A percentile compares a stretch with the other conserved stretches of the same genome.
These are phyloP conservation scores for Ctenicera cuprea DNA, from an alignment of 2,888 invertebrate species.

Conservation along the genomic window DNA sequence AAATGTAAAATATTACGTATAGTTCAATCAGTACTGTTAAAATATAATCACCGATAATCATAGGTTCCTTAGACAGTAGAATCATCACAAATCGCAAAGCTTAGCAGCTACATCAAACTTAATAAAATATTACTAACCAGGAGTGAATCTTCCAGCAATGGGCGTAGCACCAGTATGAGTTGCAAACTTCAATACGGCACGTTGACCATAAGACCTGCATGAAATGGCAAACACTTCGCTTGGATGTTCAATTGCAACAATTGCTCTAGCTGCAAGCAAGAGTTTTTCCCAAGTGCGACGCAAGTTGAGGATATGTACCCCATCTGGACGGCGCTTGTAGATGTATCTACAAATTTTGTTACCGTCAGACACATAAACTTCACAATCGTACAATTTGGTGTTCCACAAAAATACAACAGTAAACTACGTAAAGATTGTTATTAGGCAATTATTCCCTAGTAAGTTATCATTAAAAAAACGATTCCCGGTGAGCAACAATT, in stretches of 20 bases:
- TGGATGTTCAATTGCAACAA: conserved; percentile 98
- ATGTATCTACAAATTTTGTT: conserved; percentile 82
- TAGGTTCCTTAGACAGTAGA: conserved; percentile 75
- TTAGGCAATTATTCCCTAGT: no score
- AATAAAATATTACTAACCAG: conserved; percentile 77
- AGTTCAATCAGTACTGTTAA: conserved; percentile 46
- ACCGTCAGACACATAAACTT: no score
- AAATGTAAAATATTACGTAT: background rate
- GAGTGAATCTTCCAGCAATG: conserved; percentile 99
- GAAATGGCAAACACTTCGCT: conserved; percentile 99
- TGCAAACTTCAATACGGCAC: conserved; percentile 99
- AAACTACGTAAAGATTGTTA: no score
- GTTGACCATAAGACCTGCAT: conserved; percentile 94
- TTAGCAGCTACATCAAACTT: no score
- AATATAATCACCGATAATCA: conserved; percentile 72
- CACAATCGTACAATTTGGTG: no score
- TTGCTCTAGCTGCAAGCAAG: conserved; percentile 96
- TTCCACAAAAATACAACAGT: no score
- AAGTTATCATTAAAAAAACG: no score
- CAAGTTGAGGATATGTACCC: conserved; percentile 96
- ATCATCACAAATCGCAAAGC: background rate
- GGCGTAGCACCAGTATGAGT: conserved; percentile 98
- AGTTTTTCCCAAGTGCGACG: conserved; percentile 99
- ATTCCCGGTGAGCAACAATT: no score
- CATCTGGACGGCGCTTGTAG: conserved; percentile 96